Conservation (phyloP, 1,140 invertebrate species). For the Aphaenogaster ashmeadi region DNA sequence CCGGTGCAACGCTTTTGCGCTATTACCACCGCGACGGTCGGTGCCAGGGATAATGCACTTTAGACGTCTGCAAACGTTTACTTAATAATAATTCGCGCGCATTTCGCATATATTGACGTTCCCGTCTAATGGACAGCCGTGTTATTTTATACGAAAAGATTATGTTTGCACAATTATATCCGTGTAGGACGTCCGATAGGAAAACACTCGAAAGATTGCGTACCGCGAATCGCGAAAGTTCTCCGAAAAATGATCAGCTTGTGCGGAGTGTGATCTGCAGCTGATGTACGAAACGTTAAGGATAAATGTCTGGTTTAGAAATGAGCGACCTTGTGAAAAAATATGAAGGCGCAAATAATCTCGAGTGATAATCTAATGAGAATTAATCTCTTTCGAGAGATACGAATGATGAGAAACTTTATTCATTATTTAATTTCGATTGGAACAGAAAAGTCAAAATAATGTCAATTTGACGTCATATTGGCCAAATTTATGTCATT, state of each 20-base stretch:
- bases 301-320: background rate
- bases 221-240: background rate
- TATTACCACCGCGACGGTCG: background rate
- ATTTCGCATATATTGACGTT: background rate
- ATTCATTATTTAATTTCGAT: background rate
- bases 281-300: background rate
- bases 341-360: background rate
- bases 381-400: background rate
- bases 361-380: background rate
- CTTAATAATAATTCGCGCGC: constrained; percentile 33
- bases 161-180: constrained; percentile 28
- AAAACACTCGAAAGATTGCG: background rate
- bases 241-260: background rate
- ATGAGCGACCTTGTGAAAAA: background rate
- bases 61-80: constrained; percentile 33
- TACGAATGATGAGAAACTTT: background rate
- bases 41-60: constrained; percentile 41
- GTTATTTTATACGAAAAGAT: constrained; percentile 2
- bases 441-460: no score
- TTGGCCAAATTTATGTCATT: no score
- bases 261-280: background rate
- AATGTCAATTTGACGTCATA: no score
- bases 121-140: constrained; percentile 16
- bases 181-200: background rate
- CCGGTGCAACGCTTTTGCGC: constrained; percentile 8